Evolutionary conservation across 1,140 invertebrate genomes (phyloP).

Genomic region (Calosoma granatense): DNA sequence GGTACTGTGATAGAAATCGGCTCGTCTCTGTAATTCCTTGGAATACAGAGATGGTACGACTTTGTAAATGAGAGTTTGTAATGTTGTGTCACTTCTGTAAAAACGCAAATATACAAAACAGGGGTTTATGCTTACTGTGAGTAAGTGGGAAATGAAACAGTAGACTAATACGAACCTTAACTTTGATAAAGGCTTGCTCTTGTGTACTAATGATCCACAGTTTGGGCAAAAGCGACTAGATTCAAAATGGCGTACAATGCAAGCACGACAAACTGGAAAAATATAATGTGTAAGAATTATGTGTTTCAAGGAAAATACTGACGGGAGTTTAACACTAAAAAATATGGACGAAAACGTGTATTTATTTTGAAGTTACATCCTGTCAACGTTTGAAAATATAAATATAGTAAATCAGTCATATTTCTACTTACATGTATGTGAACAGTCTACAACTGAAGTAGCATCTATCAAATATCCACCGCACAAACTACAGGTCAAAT

Average conservation of each 20-base stretch:
- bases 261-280: constrained; percentile 51
- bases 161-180: not conserved
- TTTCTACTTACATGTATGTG: constrained; percentile 67
- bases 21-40: constrained; percentile 30
- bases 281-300: constrained; percentile 17
- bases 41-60: constrained; percentile 59
- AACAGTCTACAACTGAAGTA: constrained; percentile 74
- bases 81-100: constrained; percentile 51
- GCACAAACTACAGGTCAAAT: constrained; percentile 67
- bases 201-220: constrained; percentile 48
- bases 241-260: constrained; percentile 50
- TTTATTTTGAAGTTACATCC: too few relatives aligned
- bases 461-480: constrained; percentile 74
- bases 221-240: constrained; percentile 48
- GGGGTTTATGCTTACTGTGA: too few relatives aligned
- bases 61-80: constrained; percentile 71
- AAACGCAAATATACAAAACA: too few relatives aligned
- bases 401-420: too few relatives aligned
- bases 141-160: too few relatives aligned
- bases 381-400: too few relatives aligned
- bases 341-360: too few relatives aligned
- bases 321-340: too few relatives aligned
- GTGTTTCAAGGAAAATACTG: not conserved
- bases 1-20: constrained; percentile 47
- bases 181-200: constrained; percentile 44